Conservation (phyloP, 2,113 vertebrate species). For the Serilophus lunatus region DNA sequence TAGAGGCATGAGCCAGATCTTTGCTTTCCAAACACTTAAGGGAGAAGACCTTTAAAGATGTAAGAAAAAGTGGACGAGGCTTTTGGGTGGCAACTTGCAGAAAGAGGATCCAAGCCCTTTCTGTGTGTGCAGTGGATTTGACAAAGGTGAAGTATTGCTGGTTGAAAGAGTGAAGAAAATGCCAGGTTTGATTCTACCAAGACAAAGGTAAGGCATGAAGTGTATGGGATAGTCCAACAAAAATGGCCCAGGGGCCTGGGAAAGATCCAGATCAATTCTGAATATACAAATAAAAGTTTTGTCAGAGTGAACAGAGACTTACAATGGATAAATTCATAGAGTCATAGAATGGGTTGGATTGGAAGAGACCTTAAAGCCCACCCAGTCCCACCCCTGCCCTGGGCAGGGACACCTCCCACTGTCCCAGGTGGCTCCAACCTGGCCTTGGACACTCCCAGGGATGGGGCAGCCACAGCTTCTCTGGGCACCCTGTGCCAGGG, state of each 20-base stretch:
- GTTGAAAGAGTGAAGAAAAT: background rate
- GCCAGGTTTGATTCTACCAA: background rate
- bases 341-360: background rate
- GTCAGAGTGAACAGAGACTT: background rate
- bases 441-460: background rate
- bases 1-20: background rate
- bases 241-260: background rate
- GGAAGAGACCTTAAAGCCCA: background rate
- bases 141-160: background rate
- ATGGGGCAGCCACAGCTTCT: background rate
- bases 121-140: background rate
- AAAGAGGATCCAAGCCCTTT: background rate
- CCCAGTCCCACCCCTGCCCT: background rate
- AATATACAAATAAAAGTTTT: background rate
- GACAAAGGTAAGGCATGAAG: background rate
- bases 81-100: background rate
- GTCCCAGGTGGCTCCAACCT: background rate
- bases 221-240: background rate
- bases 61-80: background rate
- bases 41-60: background rate
- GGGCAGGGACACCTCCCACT: background rate
- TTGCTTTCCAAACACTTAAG: background rate
- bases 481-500: background rate
- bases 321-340: background rate
- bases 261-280: background rate